Evolutionary conservation across 1,140 invertebrate species (phyloP).

Genomic region (Drosophila persimilis): DNA sequence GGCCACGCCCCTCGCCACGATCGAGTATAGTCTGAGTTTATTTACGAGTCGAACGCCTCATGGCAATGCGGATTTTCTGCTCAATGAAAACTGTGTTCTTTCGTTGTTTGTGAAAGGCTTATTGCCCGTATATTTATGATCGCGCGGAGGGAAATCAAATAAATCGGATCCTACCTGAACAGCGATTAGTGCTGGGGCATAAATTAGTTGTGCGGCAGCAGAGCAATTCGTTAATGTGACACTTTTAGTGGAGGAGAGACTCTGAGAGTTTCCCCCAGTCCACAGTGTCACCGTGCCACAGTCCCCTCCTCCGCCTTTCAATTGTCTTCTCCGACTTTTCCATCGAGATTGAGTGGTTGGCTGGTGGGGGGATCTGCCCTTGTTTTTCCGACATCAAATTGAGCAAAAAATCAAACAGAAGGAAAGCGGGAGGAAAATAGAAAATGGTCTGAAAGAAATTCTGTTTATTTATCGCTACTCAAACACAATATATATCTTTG

Average conservation of each 20-base stretch:
- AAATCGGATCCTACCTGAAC: slow-evolving; percentile 65
- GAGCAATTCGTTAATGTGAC: slow-evolving; percentile 81
- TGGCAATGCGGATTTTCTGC: slow-evolving; percentile 39
- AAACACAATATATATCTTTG: slow-evolving; percentile 82
- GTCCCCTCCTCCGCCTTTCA: slow-evolving; percentile 2
- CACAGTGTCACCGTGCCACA: not conserved
- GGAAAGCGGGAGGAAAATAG: slow-evolving; percentile 24
- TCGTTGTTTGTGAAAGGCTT: slow-evolving; percentile 65
- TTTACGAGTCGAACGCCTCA: slow-evolving; percentile 12
- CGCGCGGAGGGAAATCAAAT: slow-evolving; percentile 47
- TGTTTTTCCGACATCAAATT: slow-evolving; percentile 46
- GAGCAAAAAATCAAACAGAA: slow-evolving; percentile 56
- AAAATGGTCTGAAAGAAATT: slow-evolving; percentile 58
- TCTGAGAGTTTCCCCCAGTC: slow-evolving; percentile 1
- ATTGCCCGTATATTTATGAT: slow-evolving; percentile 18
- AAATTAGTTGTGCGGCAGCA: slow-evolving; percentile 51
- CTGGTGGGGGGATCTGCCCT: not conserved
- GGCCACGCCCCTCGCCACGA: slow-evolving; percentile 52
- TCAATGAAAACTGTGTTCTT: slow-evolving; percentile 45
- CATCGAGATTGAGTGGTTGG: no score
- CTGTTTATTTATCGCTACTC: slow-evolving; percentile 80
- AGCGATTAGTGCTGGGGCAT: slow-evolving; percentile 57
- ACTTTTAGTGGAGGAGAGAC: slow-evolving; percentile 63
- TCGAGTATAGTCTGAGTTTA: slow-evolving; percentile 17
- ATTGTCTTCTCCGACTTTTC: no score